A percentile compares a stretch with the other conserved stretches of the same genome.
Conservation (phyloP, 2,797 vertebrate genomes). For the Tenualosa ilisha region DNA sequence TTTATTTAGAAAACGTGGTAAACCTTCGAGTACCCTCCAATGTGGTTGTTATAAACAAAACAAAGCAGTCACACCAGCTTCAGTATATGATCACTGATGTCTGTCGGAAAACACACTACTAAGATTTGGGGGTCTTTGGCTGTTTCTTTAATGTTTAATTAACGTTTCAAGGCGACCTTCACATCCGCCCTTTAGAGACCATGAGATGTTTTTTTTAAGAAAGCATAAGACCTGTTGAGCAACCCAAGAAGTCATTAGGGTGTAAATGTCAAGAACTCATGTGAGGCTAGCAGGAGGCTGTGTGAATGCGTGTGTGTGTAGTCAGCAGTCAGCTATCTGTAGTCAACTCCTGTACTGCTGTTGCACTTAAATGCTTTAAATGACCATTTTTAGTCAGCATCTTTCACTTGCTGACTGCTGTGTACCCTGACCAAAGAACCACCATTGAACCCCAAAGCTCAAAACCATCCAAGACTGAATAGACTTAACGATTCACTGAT, state of each 20-base stretch:
- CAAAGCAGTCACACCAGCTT: background rate
- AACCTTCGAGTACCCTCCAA: too few species aligned
- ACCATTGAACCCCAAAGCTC: too few species aligned
- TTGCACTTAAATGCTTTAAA: background rate
- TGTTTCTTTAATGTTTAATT: background rate
- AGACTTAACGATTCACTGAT: too few species aligned
- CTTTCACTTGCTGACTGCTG: background rate
- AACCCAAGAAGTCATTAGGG: background rate
- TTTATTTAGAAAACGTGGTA: too few species aligned
- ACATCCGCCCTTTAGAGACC: background rate
- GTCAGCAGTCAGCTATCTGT: background rate
- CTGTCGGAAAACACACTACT: too few species aligned
- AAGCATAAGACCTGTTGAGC: background rate
- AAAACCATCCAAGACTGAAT: too few species aligned
- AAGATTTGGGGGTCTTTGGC: background rate
- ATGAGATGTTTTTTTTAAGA: background rate
- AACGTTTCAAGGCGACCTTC: background rate
- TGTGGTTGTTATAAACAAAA: too few species aligned
- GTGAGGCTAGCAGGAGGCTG: background rate
- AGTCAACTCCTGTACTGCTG: background rate
- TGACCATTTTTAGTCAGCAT: background rate
- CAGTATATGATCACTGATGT: background rate
- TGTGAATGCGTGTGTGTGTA: background rate
- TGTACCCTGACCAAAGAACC: too few species aligned
- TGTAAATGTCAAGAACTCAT: slow-evolving; percentile 23